phyloP scores from a whole-genome alignment of 35 echinoderm and acorn worm genomes.

The Acanthaster planci region DNA sequence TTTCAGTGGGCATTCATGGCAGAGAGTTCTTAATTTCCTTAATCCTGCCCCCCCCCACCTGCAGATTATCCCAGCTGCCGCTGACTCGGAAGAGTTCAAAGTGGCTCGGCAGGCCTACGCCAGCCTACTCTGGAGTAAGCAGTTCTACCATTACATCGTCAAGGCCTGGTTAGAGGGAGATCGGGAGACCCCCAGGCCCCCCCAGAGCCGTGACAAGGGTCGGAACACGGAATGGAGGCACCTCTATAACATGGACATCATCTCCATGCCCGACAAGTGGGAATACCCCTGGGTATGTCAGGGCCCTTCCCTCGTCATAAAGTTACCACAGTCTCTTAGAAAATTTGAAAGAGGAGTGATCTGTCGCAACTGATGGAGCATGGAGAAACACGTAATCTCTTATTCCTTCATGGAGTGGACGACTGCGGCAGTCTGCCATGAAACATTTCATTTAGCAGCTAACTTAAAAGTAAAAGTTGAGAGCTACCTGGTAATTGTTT shows the following conservation, averaged over 20 bases:
- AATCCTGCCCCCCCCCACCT: neutral
- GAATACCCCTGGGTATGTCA: constrained; percentile 97
- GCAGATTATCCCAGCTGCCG: constrained; percentile 65
- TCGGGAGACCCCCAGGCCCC: constrained; percentile 65
- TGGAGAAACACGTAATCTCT: too few relatives aligned
- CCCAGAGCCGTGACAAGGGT: constrained; percentile 52
- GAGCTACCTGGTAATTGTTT: too few relatives aligned
- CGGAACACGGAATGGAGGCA: constrained; percentile 94
- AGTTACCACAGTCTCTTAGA: too few relatives aligned
- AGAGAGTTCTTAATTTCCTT: too few relatives aligned
- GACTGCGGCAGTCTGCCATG: too few relatives aligned
- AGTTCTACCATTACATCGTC: constrained; percentile 99
- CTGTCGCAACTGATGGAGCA: too few relatives aligned
- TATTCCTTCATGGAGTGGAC: too few relatives aligned
- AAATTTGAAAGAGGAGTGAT: too few relatives aligned
- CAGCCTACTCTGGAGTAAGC: constrained; percentile 94
- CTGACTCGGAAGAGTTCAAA: constrained; percentile 35
- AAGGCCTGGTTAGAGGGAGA: constrained; percentile 91
- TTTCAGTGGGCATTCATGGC: too few relatives aligned
- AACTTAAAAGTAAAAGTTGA: too few relatives aligned
- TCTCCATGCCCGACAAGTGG: constrained; percentile 99
- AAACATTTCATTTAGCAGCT: too few relatives aligned
- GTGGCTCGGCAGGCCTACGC: constrained; percentile 92
- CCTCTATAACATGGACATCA: constrained; percentile 92
- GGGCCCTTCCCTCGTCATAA: too few relatives aligned